Base-by-base conservation (phyloP, 2,888 invertebrate genomes). In the Chironomus riparius region DNA sequence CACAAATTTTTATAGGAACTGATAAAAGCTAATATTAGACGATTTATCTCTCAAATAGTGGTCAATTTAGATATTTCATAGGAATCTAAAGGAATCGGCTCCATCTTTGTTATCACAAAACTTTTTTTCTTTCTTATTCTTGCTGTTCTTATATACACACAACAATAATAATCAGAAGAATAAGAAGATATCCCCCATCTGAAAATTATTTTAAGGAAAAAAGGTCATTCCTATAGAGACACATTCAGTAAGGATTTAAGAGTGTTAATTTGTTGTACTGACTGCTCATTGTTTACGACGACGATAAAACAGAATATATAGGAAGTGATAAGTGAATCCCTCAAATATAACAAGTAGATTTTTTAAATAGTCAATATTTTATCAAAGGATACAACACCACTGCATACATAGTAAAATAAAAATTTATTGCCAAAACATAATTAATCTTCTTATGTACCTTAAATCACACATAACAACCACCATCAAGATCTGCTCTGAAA, bases 401-500 rank as follows among this genome's bases (percentile, higher is more conserved):
- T 18, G 15, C 56, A 56, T 56, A 56, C 18, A 56, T 38, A 38
- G 38, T 38, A 38, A 38, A 4, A n/a, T n/a, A n/a, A 28, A 28
- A 6, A 10, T 38, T 38, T 38, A 38, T 38, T 38, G 38, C 38
- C 38, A 56, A 15, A 56, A 50, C 13, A 74, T 62, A 74, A 74
- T 74, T 74, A 74, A 74, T 68, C 65, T 74, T 74, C 68, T 68
- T 28, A 18, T 48, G 74, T 74, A 74, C 74, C 74, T 68, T 6
- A 21, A 22, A 12, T 6, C 6, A 68, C 18, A 68, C 65, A 50
- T 47, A 24, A 3, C 22, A 24, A 24, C 28, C 28, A 28, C 5
- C 28, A 28, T 28, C 28, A 28, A 4, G 1, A 28, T 28, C 5
- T 28, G 28, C 28, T 28, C 28, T 4, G 28, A 15, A 15, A 15